A percentile compares a stretch with the other conserved stretches of the same genome.
Evolutionary conservation across 1,140 invertebrate genomes (phyloP).

Genomic region (Drosophila lowei): DNA sequence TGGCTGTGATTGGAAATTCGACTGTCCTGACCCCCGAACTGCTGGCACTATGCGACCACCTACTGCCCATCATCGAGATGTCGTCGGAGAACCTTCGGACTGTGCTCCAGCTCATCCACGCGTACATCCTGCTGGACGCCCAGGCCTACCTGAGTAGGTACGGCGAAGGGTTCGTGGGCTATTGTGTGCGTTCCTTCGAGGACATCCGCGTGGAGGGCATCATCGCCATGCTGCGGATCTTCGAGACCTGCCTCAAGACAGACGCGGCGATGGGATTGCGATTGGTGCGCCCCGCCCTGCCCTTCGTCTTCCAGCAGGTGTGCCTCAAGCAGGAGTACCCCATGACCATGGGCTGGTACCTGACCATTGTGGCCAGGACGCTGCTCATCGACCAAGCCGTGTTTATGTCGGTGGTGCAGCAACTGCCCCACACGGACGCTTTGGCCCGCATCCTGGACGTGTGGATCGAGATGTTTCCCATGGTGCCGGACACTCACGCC

Average conservation of each 20-base stretch:
- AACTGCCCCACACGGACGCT: conserved; percentile 85
- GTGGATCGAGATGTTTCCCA: conserved; percentile 91
- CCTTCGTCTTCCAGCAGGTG: conserved; percentile 87
- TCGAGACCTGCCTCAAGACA: conserved; percentile 88
- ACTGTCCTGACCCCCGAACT: conserved; percentile 86
- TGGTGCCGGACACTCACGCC: conserved; percentile 89
- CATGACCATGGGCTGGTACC: conserved; percentile 89
- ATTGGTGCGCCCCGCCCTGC: conserved; percentile 87
- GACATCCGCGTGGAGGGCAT: conserved; percentile 93
- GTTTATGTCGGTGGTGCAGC: conserved; percentile 87
- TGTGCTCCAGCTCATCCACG: conserved; percentile 91
- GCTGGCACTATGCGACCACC: conserved; percentile 89
- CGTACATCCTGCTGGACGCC: conserved; percentile 92
- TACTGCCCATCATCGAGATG: conserved; percentile 90
- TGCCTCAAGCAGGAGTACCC: conserved; percentile 88
- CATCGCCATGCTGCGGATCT: conserved; percentile 88
- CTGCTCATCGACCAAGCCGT: conserved; percentile 89
- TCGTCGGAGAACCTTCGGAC: conserved; percentile 91
- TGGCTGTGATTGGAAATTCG: conserved; percentile 91
- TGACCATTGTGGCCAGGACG: conserved; percentile 90
- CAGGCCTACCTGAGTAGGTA: conserved; percentile 89
- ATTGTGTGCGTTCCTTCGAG: conserved; percentile 88
- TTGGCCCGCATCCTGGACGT: conserved; percentile 89
- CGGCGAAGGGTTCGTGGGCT: conserved; percentile 87
- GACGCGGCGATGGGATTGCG: conserved; percentile 86